phyloP scores from a whole-genome alignment of 1,140 invertebrate species.

The Delia radicum region DNA sequence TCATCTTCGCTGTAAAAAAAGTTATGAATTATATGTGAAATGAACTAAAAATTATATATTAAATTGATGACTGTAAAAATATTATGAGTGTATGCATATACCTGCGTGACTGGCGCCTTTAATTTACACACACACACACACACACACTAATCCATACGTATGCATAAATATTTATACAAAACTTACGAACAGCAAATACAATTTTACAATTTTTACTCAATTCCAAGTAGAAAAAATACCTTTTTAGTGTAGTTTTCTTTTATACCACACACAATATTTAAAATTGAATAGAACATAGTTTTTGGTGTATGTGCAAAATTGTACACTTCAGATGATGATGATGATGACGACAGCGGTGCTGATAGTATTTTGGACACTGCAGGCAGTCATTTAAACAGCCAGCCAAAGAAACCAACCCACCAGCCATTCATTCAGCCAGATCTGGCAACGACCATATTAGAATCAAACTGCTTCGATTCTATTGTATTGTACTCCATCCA shows the following conservation, averaged over 20 bases:
- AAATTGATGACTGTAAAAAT: neutral
- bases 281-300: neutral
- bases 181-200: neutral
- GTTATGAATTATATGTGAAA: no score
- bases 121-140: neutral
- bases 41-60: no score
- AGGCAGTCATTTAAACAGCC: neutral
- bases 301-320: neutral
- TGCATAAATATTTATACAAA: neutral
- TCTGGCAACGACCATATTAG: neutral
- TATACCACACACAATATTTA: neutral
- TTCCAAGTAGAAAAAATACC: neutral
- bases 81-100: neutral
- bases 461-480: neutral
- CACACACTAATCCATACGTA: neutral
- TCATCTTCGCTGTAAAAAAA: no score
- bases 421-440: neutral
- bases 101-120: neutral
- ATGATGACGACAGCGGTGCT: neutral
- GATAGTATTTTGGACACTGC: slow-evolving; percentile 1
- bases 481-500: neutral
- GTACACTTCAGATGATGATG: neutral
- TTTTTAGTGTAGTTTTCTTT: neutral
- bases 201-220: neutral
- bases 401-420: neutral